phyloP scores from a whole-genome alignment of 2,797 vertebrate species.

The Agapornis canus region DNA sequence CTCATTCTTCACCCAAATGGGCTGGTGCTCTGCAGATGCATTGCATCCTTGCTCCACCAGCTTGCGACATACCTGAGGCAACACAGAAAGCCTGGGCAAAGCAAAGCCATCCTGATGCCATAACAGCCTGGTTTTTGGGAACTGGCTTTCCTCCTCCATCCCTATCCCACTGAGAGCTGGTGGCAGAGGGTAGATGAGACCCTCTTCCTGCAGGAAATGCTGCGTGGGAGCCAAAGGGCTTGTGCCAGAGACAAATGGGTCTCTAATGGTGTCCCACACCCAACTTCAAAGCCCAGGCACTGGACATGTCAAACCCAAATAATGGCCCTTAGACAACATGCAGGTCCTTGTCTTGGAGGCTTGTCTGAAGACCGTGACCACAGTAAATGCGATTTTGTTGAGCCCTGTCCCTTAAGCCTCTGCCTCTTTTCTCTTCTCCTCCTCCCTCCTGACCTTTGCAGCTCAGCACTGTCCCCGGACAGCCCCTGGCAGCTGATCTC shows the following conservation, averaged over 20 bases:
- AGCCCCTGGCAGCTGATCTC: conserved; percentile 68
- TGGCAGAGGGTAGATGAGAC: neutral
- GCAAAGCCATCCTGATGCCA: neutral
- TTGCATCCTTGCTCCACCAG: neutral
- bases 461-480: conserved; percentile 45
- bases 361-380: conserved; percentile 73
- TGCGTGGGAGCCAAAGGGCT: neutral
- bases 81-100: neutral
- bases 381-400: conserved; percentile 72
- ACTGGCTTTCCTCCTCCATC: neutral
- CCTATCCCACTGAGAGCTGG: rapidly evolving
- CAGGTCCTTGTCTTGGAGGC: conserved; percentile 55
- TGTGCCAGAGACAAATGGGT: neutral
- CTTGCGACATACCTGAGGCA: neutral
- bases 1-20: conserved; percentile 29
- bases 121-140: neutral
- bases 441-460: conserved; percentile 61
- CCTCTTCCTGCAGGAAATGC: neutral
- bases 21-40: neutral
- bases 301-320: conserved; percentile 55
- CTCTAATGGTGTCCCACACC: conserved; percentile 17
- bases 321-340: conserved; percentile 55
- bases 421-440: conserved; percentile 65
- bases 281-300: conserved; percentile 32
- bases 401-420: conserved; percentile 62